Evolutionary conservation across 2,888 invertebrate genomes (phyloP).

Genomic region (Trissolcus japonicus): DNA sequence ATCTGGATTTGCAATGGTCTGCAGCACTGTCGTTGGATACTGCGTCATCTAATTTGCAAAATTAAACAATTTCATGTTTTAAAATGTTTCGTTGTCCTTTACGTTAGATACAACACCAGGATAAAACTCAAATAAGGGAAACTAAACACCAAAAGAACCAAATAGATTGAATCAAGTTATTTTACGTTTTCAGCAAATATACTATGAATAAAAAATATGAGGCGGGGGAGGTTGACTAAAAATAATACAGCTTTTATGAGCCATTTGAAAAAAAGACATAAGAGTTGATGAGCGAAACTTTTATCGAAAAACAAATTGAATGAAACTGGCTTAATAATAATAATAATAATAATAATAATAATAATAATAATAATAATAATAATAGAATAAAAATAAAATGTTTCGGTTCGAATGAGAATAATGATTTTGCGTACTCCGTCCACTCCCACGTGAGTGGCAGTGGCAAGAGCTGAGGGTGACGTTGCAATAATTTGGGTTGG

Average conservation of each 20-base stretch:
- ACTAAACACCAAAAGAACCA: constrained; percentile 68
- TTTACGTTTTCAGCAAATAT: constrained; percentile 2
- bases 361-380: background rate
- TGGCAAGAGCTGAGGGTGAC: constrained; percentile 74
- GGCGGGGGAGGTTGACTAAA: too few species aligned
- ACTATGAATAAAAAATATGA: background rate
- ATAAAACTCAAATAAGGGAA: constrained; percentile 74
- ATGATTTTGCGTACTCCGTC: constrained; percentile 60
- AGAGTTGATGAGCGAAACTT: too few species aligned
- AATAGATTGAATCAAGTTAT: constrained; percentile 12
- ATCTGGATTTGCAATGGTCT: constrained; percentile 97
- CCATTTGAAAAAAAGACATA: too few species aligned
- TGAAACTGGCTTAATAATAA: too few species aligned
- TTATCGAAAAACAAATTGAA: too few species aligned
- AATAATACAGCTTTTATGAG: too few species aligned
- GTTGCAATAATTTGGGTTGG: constrained; percentile 74
- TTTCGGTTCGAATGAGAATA: constrained; percentile 25
- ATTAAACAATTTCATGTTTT: constrained; percentile 8
- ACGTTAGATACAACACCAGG: constrained; percentile 51
- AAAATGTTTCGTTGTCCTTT: background rate
- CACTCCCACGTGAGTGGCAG: constrained; percentile 75
- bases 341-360: background rate
- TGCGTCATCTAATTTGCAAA: constrained; percentile 78
- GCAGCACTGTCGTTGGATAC: constrained; percentile 93
- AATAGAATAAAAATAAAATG: constrained; percentile 1